Conservation (phyloP, 2,797 vertebrate species). For the Melopsittacus undulatus region DNA sequence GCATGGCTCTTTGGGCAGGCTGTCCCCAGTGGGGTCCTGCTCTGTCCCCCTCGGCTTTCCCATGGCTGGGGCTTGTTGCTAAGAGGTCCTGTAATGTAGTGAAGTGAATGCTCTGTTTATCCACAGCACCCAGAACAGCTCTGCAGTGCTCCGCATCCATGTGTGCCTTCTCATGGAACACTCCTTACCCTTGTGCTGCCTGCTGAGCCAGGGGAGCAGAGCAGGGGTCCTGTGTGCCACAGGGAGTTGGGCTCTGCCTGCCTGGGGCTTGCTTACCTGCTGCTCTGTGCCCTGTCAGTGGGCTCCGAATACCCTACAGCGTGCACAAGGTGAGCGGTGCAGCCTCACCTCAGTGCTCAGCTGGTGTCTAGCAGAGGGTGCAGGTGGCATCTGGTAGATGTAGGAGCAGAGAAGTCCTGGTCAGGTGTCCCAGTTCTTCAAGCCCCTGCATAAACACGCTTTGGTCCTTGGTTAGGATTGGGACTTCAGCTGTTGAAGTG, state of each 20-base stretch:
- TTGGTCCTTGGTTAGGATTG: neutral
- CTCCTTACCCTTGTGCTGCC: neutral
- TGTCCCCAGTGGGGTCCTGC: neutral
- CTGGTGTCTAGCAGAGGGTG: neutral
- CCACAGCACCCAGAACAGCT: neutral
- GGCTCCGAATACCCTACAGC: neutral
- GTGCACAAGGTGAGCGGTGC: neutral
- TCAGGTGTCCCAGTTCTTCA: neutral
- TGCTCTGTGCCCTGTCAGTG: neutral
- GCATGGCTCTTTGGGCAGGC: neutral
- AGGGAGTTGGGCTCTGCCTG: neutral
- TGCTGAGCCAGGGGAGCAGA: neutral
- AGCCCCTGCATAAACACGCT: neutral
- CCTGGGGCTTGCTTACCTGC: neutral
- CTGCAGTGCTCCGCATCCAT: neutral
- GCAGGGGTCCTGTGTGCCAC: neutral
- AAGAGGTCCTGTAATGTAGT: neutral
- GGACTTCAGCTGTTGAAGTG: neutral
- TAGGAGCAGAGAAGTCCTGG: neutral
- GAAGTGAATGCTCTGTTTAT: neutral
- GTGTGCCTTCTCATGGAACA: neutral
- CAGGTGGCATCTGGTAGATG: neutral
- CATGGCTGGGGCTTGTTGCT: neutral
- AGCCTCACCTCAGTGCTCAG: fast-evolving
- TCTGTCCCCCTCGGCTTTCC: neutral